Conservation (phyloP, 2,888 invertebrate species). For the Drosophila kuntzei region DNA sequence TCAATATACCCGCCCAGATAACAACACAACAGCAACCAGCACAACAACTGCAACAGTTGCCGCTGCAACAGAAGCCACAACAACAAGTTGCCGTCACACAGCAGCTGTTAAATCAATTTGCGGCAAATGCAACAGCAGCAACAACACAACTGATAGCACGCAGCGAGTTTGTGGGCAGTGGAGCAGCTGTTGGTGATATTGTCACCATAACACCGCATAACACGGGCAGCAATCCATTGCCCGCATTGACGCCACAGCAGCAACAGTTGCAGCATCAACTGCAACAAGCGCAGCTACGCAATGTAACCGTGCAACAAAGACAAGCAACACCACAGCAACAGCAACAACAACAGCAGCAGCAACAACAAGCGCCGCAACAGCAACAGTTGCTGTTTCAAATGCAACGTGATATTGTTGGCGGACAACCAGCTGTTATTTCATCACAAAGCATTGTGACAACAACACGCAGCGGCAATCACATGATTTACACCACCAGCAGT, state of each 20-base stretch:
- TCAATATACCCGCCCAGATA: slow-evolving; percentile 43
- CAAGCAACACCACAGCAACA: slow-evolving; percentile 64
- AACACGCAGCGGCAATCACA: slow-evolving; percentile 81
- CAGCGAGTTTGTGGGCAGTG: slow-evolving; percentile 56
- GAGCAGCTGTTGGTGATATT: slow-evolving; percentile 67
- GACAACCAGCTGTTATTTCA: slow-evolving; percentile 59
- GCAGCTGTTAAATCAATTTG: slow-evolving; percentile 62
- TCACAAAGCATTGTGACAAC: slow-evolving; percentile 59
- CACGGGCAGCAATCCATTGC: slow-evolving; percentile 64
- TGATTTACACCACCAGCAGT: slow-evolving; percentile 82
- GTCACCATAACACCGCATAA: slow-evolving; percentile 69
- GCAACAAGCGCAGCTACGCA: slow-evolving; percentile 77
- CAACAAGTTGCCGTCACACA: slow-evolving; percentile 49
- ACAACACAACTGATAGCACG: slow-evolving; percentile 65
- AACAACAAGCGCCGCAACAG: slow-evolving; percentile 60
- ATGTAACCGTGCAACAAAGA: slow-evolving; percentile 76
- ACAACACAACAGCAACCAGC: slow-evolving; percentile 30
- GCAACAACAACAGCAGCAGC: slow-evolving; percentile 61
- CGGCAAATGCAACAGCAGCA: slow-evolving; percentile 36
- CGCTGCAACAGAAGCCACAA: slow-evolving; percentile 42
- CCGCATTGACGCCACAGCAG: slow-evolving; percentile 66
- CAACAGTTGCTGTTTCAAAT: slow-evolving; percentile 79
- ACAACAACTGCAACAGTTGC: slow-evolving; percentile 38
- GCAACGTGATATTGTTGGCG: slow-evolving; percentile 77
- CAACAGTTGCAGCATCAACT: slow-evolving; percentile 76